Conservation (phyloP, 2,113 vertebrate genomes). For the Labeo rohita region DNA sequence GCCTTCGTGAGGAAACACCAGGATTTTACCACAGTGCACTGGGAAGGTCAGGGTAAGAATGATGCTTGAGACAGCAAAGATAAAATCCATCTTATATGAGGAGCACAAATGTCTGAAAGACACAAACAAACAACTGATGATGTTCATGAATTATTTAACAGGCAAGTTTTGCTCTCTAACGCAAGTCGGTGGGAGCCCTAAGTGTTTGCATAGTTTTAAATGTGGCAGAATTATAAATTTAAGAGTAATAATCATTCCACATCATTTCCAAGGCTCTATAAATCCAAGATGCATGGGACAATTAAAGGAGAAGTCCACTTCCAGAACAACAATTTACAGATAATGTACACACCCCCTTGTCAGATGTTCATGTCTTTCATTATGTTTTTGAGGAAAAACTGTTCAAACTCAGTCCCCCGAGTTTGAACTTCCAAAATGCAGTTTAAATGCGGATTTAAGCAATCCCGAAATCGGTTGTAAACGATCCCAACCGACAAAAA, state of each 20-base stretch:
- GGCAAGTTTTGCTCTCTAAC: not conserved
- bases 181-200: too few relatives aligned
- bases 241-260: not conserved
- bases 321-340: too few relatives aligned
- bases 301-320: not conserved
- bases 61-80: not conserved
- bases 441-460: too few relatives aligned
- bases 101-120: not conserved
- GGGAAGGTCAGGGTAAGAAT: constrained; percentile 7
- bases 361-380: too few relatives aligned
- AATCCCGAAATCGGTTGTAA: too few relatives aligned
- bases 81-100: not conserved
- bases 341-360: too few relatives aligned
- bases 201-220: too few relatives aligned
- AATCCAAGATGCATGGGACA: not conserved
- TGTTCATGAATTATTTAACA: not conserved
- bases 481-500: too few relatives aligned
- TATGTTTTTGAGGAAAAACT: too few relatives aligned
- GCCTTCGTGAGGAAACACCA: constrained; percentile 71
- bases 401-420: too few relatives aligned
- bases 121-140: not conserved
- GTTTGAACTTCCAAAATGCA: too few relatives aligned
- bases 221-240: too few relatives aligned
- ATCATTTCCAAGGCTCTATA: not conserved
- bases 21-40: constrained; percentile 62